Evolutionary conservation across 2,888 invertebrate species (phyloP).

Genomic region (Drosophila stalkeri): DNA sequence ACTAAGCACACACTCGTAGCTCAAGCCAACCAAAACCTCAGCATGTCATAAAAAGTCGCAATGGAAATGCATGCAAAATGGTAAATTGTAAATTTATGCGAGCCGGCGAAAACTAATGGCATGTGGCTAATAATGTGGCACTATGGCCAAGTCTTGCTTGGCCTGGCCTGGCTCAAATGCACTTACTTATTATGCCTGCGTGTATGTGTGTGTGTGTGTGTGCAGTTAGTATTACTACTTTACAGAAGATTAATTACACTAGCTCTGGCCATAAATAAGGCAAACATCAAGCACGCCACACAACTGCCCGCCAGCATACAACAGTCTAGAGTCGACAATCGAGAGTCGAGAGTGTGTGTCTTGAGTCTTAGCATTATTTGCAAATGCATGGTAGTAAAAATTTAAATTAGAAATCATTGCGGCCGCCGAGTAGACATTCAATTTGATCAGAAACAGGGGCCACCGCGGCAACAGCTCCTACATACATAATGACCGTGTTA

Average conservation of each 20-base stretch:
- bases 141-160: constrained; percentile 25
- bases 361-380: constrained; percentile 57
- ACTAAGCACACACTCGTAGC: constrained; percentile 19
- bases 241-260: constrained; percentile 74
- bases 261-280: constrained; percentile 69
- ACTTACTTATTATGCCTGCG: constrained; percentile 20
- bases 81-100: constrained; percentile 63
- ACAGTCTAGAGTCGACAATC: constrained; percentile 8
- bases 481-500: constrained; percentile 53
- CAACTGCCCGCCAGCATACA: constrained; percentile 15
- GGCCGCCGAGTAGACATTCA: constrained; percentile 57
- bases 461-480: constrained; percentile 22
- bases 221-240: constrained; percentile 59
- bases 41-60: constrained; percentile 61
- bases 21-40: constrained; percentile 40
- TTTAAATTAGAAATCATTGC: constrained; percentile 76
- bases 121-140: constrained; percentile 59
- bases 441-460: constrained; percentile 53
- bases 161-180: constrained; percentile 21
- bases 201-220: constrained; percentile 1
- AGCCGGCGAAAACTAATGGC: constrained; percentile 65
- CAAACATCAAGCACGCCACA: constrained; percentile 56
- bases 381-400: constrained; percentile 74
- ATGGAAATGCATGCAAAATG: constrained; percentile 65
- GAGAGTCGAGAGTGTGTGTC: not conserved